phyloP scores from a whole-genome alignment of 2,113 vertebrate species.

The Oncorhynchus clarkii region DNA sequence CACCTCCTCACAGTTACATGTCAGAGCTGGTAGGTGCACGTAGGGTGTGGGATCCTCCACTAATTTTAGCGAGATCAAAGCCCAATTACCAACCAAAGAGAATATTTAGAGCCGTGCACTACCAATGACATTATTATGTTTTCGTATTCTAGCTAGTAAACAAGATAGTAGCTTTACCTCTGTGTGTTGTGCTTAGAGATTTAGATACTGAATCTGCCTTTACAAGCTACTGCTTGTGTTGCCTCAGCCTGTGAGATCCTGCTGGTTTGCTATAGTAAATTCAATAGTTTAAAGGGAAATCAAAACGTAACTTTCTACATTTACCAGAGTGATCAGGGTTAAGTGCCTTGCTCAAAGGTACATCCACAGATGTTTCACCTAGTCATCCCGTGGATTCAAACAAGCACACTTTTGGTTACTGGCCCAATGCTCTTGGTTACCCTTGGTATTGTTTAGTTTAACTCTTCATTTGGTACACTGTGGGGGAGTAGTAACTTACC shows the following conservation, averaged over 20 bases:
- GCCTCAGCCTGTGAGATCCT: too few species aligned
- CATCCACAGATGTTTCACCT: too few species aligned
- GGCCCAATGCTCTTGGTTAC: too few species aligned
- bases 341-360: too few species aligned
- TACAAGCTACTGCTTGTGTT: too few species aligned
- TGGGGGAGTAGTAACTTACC: neutral
- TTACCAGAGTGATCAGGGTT: too few species aligned
- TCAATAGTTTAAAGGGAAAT: neutral
- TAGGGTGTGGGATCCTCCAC: conserved; percentile 19
- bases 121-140: neutral
- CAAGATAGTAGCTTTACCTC: too few species aligned
- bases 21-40: conserved; percentile 37
- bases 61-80: conserved; percentile 45
- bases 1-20: conserved; percentile 34
- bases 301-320: neutral
- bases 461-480: neutral
- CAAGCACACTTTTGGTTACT: too few species aligned
- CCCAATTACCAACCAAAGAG: conserved; percentile 46
- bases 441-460: conserved; percentile 18
- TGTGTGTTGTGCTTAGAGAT: neutral
- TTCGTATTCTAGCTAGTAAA: conserved; percentile 3
- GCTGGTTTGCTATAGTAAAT: too few species aligned
- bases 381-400: too few species aligned
- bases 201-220: neutral
- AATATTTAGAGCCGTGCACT: conserved; percentile 24